Base-by-base conservation (phyloP, 2,888 invertebrate species). In the Lycophotia porphyrea region DNA sequence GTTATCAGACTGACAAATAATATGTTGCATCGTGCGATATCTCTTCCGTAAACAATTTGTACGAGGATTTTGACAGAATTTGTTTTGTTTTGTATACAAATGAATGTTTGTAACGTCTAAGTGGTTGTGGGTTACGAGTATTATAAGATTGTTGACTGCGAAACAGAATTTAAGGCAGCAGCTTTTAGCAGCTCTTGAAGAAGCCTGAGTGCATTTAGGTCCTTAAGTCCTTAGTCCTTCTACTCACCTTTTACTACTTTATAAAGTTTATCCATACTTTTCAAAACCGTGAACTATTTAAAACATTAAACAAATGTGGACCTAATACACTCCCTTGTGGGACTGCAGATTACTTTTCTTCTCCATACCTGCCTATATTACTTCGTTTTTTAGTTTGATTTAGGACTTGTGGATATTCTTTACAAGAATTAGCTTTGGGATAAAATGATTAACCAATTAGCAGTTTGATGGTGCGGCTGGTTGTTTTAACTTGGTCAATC, bases 21-120 rank as follows among this genome's bases (percentile, higher is more conserved):
- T 78, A 49, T 61, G 61, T 71, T 71, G 18, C 60, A 78, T 73
- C 39, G 60, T 55, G 64, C 49, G 44, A 55, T 71, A 71, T 75
- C 71, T 87, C 75, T 82, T 79, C 80, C 80, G 87, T 80, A 78
- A 85, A 87, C 76, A 82, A 71, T 60, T 55, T 36, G 78, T 66
- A 60, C 47, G 83, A 74, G 47, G 36, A n/a, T 69, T 60, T 69
- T 13, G 24, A 39, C 39, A 39, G 24, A 63, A 70, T 78, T 60
- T 77, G 66, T 70, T 87, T 85, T 85, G 85, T 85, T 87, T 58
- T 85, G 77, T 80, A 85, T 64, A 85, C 85, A 85, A 71, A 64
- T 47, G 24, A 66, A n/a, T 75, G 76, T 81, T 76, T 79, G 36
- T 78, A 58, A 39, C 52, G 67, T 73, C 31, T 72, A 60, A 34